Evolutionary conservation across 2,113 vertebrate species (phyloP), one percentile per base, ranked within the genome.

Genomic region (Pedionomus torquatus): DNA sequence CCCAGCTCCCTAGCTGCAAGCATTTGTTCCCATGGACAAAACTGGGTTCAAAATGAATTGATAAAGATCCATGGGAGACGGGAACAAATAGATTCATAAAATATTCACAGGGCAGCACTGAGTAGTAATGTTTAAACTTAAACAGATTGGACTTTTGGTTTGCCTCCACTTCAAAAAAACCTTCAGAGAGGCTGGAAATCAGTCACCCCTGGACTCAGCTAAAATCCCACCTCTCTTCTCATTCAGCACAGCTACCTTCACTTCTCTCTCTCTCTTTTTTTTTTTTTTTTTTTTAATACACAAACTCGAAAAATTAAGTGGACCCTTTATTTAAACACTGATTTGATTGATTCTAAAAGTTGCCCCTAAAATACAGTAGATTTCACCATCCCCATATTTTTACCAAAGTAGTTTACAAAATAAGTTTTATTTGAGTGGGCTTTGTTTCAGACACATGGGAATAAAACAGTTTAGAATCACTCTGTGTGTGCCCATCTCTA

Each of bases 71-170:
- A 26, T 41, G 83, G 58, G 69, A 94, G 43, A 92, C 18, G 71
- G 74, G 65, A 96, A 93, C 79, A 84, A 89, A 93, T 57, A 85
- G 75, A 90, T 85, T 54, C 17, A 39, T 76, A 86, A 74, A 92
- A 52, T 39, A 63, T 83, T 95, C 87, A 70, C 23, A 23, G 83
- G 30, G 44, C 54, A 93, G 41, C 54, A 37, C 37, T 57, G 89
- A 72, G 35, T 68, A 66, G 44, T 89, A 64, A 65, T 49, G 39
- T 84, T 92, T 89, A 93, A 95, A 90, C 60, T 89, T 94, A 61
- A 89, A 82, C 57, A 95, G 65, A 84, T 84, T 82, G 74, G 72
- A 84, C 24, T 95, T 97, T 95, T 92, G 69, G 70, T 95, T 95
- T 94, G 54, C 74, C 39, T 93, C 80, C 85, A 13, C 52, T 74